Evolutionary conservation across 2,797 vertebrate species (phyloP), one percentile per base, ranked within the genome.

Genomic region (Spea hammondii): DNA sequence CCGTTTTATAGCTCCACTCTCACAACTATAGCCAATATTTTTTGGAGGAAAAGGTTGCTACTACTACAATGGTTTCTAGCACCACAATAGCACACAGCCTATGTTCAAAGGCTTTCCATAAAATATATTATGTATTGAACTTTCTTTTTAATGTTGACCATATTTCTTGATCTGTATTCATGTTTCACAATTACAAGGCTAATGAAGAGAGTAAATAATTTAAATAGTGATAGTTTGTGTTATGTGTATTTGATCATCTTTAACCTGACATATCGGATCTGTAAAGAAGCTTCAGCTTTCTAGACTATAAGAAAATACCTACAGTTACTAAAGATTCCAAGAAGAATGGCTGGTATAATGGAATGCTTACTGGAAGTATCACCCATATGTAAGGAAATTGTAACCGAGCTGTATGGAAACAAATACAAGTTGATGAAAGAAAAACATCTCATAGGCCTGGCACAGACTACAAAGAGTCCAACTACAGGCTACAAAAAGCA

Each of bases 381-480:
- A 66, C 65, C 12, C 74, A 67, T 57, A 45, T 51, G 51, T 54
- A 55, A 13, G 45, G 51, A 57, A 57, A 68, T 6, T 8, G 13
- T 54, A 55, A 76, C 44, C 57, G 65, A 76, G 44, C 45, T 47
- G 51, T 57, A 53, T 11, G 51, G 65, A 67, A 76, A 76, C 68
- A 46, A 51, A 76, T 67, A 76, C n/a, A 68, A 65, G 14, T 48
- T 76, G 74, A 67, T 76, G 65, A 76, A 76, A 76, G 74, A 50
- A 68, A 67, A 67, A 53, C 65, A 67, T 67, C 68, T 55, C 45
- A 68, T 44, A 67, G 9, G 51, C 51, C 65, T 76, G 74, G 65
- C 74, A 67, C 45, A 6, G 53, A 55, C 74, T 76, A 76, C 74
- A 76, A 76, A 76, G 48, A 53, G 12, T 8, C 8, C 59, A 62